Evolutionary conservation across 2,888 invertebrate species (phyloP), one percentile per base, ranked within the genome.

Genomic region (Aphidius colemani): DNA sequence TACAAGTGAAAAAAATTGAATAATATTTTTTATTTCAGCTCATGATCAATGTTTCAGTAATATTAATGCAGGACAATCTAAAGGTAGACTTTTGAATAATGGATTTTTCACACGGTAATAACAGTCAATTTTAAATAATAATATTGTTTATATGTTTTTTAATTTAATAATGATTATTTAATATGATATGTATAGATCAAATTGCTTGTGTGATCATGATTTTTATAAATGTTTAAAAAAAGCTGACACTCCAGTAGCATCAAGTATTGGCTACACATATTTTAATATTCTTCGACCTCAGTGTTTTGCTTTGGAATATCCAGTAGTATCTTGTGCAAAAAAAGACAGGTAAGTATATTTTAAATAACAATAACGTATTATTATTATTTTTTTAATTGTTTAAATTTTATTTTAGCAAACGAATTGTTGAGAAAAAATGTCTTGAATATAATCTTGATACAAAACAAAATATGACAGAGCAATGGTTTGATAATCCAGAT

Each of bases 261-360:
- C 83, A 0, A 86, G 88, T 77, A 87, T 90, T 53, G 90, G 90
- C 1, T 83, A 86, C 41, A 88, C 90, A 0, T 93, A 90, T 82
- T 93, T 93, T 83, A 90, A 90, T 74, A 84, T 92, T 67, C 82
- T 92, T 49, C 86, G 88, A 1, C 90, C 90, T 0, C 88, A 90
- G 77, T 93, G 92, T 80, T 91, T 91, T 60, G 82, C 83, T 83
- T 83, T 69, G 69, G 66, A 72, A 13, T 72, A 75, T 68, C 74
- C 75, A 8, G 64, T 69, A 6, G 49, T 61, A 5, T 61, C 59
- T 7, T 78, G 79, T 60, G 58, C 61, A 7, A 60, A 64, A 63
- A 69, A 70, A 41, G 66, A 64, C 61, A 56, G 60, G 76, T 78
- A 71, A 72, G 39, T 39, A n/a, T 53, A 10, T 56, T 18, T 45